A percentile compares a stretch with the other conserved stretches of the same genome.
These are phyloP conservation scores for Heterodera schachtii DNA, from an alignment of 1,140 invertebrate genomes.

Conservation along the genomic window DNA sequence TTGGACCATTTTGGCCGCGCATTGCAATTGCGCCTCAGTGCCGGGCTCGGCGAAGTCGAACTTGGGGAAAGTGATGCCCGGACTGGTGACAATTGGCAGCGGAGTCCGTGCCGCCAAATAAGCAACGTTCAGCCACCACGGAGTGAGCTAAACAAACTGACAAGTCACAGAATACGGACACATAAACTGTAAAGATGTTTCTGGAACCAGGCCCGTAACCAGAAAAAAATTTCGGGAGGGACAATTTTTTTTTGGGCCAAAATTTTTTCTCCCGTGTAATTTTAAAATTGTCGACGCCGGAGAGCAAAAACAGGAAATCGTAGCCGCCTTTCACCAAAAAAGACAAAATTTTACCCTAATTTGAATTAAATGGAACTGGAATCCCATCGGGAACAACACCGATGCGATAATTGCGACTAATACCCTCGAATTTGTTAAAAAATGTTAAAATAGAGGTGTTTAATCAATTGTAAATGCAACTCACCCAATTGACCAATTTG, in stretches of 20 bases:
- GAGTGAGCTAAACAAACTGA: slow-evolving; percentile 53
- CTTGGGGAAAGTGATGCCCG: slow-evolving; percentile 58
- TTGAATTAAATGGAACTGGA: no score
- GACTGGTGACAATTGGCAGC: slow-evolving; percentile 59
- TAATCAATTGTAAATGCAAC: slow-evolving; percentile 2
- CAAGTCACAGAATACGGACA: neutral
- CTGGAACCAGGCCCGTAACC: no score
- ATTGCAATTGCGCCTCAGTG: slow-evolving; percentile 53
- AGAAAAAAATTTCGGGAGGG: no score
- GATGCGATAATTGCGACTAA: neutral
- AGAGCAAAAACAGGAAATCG: no score
- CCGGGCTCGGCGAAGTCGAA: slow-evolving; percentile 48
- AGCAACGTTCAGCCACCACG: slow-evolving; percentile 63
- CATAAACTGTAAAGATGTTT: neutral
- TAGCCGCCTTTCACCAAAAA: no score
- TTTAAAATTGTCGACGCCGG: no score
- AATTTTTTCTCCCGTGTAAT: no score
- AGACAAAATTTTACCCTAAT: no score
- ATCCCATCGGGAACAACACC: no score
- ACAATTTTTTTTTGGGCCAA: no score
- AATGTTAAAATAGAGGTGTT: no score
- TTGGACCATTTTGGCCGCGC: slow-evolving; percentile 60
- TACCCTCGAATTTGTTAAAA: no score
- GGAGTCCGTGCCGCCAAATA: slow-evolving; percentile 57
- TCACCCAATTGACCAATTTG: slow-evolving; percentile 60